Conservation (phyloP, 37 sponge, comb jelly and placozoan species). For the Petrosia ficiformis region DNA sequence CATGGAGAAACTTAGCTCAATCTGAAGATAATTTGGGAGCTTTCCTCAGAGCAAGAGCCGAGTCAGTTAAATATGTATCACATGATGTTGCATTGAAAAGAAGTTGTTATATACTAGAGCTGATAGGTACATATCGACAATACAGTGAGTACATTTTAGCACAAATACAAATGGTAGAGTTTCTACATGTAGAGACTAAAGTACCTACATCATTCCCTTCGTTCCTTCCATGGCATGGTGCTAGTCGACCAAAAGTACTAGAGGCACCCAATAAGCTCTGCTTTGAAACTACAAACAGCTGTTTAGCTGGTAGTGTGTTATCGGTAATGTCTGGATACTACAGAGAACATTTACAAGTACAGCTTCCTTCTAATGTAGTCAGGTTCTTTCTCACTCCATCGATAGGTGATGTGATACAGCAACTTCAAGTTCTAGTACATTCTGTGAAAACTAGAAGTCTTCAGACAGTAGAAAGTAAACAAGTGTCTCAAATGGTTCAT, state of each 20-base stretch:
- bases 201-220: conserved; percentile 17
- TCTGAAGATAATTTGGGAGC: background rate
- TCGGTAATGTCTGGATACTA: conserved; percentile 3
- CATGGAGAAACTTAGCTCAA: conserved; percentile 22
- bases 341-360: too few relatives aligned
- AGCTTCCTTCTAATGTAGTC: background rate
- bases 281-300: background rate
- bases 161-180: conserved; percentile 4
- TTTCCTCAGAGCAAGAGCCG: conserved; percentile 21
- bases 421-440: background rate
- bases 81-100: background rate
- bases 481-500: background rate
- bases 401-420: background rate
- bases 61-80: conserved; percentile 7
- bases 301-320: background rate
- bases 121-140: background rate
- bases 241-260: background rate
- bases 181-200: conserved; percentile 4
- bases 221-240: conserved; percentile 25
- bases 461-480: background rate
- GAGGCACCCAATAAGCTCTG: background rate
- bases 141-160: background rate
- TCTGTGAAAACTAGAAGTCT: background rate
- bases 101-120: conserved; percentile 4
- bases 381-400: background rate